Evolutionary conservation across 2,113 vertebrate species (phyloP), one percentile per base, ranked within the genome.

Genomic region (Ophiodon elongatus): DNA sequence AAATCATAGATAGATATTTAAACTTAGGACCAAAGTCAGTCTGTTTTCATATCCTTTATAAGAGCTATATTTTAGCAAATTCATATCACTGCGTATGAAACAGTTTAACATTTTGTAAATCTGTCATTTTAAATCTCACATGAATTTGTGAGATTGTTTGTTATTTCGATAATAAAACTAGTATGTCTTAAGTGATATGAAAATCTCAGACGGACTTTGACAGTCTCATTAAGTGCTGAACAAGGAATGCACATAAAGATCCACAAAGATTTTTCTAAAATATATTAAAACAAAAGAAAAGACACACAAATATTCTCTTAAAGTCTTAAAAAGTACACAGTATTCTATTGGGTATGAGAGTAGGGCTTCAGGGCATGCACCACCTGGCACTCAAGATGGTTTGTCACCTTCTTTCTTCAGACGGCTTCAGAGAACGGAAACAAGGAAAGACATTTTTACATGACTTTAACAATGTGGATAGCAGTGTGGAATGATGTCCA

Each of bases 351-450:
- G 93, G 92, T 94, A 89, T 78, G 79, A 73, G 43, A 82, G 76
- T 88, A 62, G 76, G 84, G 92, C 92, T 95, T 94, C 92, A 79
- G 74, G 50, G 68, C 83, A 90, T 90, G 85, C 94, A 94, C 95
- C 94, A 94, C 96, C 95, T 96, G 93, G 94, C 70, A 92, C 96
- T 99, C 93, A 99, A 93, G 99, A 97, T 94, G 97, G 98, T 96
- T 99, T 99, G 97, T 99, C 98, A 85, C 98, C 97, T 96, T 99
- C 98, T 96, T 99, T 99, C 97, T 99, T 99, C 97, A 99, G 97
- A 82, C 98, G 98, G 91, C 98, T 99, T 92, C 75, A 93, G 63
- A 76, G 86, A 45, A 87, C 90, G 91, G 76, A 82, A 78, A 80
- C 21, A 91, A 50, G 84, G 39, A 33, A 25, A 63, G 13, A 57